Conservation (phyloP, 2,113 vertebrate species). For the Talpa occidentalis region DNA sequence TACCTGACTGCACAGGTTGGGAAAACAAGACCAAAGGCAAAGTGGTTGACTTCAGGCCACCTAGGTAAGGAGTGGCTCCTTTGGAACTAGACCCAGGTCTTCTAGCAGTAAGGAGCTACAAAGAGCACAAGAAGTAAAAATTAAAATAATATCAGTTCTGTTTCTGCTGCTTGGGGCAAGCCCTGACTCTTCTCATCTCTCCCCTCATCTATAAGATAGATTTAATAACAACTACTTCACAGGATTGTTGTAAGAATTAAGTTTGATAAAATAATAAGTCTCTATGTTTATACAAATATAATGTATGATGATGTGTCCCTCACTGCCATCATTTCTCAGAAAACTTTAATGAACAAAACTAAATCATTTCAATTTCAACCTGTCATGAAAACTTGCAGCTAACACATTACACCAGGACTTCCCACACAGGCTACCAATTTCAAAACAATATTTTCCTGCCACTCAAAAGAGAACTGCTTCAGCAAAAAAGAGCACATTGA, state of each 20-base stretch:
- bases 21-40: not conserved
- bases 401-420: not conserved
- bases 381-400: not conserved
- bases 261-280: not conserved
- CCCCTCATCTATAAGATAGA: not conserved
- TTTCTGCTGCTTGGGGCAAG: not conserved
- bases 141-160: not conserved
- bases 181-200: not conserved
- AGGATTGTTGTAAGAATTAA: not conserved
- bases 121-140: not conserved
- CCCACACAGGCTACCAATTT: not conserved
- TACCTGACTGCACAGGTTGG: not conserved
- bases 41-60: not conserved
- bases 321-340: not conserved
- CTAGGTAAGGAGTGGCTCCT: not conserved
- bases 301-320: not conserved
- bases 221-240: not conserved
- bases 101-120: not conserved
- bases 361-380: not conserved
- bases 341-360: not conserved
- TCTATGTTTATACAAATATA: not conserved
- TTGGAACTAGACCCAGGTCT: not conserved
- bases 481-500: not conserved
- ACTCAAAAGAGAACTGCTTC: not conserved
- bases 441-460: not conserved